A percentile compares a stretch with the other conserved stretches of the same genome.
Evolutionary conservation across 2,797 vertebrate genomes (phyloP).

Genomic region (Cossypha caffra): DNA sequence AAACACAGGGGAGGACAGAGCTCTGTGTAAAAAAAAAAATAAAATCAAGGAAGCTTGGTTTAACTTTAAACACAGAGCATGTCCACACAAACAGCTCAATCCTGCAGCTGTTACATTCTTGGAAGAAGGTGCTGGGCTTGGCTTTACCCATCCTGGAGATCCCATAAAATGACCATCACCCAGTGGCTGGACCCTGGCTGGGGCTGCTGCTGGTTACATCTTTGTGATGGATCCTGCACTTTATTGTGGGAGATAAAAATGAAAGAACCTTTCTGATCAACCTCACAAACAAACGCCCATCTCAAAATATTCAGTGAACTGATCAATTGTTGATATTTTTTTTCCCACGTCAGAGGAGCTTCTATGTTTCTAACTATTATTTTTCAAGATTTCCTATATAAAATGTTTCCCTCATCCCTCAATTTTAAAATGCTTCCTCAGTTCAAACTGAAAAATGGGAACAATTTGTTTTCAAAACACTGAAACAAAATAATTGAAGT

Average conservation of each 20-base stretch:
- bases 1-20: background rate
- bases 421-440: background rate
- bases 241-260: background rate
- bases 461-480: background rate
- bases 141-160: background rate
- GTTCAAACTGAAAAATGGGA: background rate
- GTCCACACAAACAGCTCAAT: fast-evolving
- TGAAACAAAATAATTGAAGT: background rate
- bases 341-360: background rate
- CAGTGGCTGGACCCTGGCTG: background rate
- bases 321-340: background rate
- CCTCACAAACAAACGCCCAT: fast-evolving
- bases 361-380: background rate
- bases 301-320: background rate
- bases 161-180: background rate
- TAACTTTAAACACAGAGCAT: fast-evolving
- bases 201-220: background rate
- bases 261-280: background rate
- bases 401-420: fast-evolving
- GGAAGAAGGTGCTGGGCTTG: background rate
- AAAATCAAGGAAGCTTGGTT: background rate
- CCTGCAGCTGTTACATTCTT: background rate
- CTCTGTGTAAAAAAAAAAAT: no score
- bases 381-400: background rate
- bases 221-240: background rate